Evolutionary conservation across 2,797 vertebrate species (phyloP).

Genomic region (Onychomys torridus): DNA sequence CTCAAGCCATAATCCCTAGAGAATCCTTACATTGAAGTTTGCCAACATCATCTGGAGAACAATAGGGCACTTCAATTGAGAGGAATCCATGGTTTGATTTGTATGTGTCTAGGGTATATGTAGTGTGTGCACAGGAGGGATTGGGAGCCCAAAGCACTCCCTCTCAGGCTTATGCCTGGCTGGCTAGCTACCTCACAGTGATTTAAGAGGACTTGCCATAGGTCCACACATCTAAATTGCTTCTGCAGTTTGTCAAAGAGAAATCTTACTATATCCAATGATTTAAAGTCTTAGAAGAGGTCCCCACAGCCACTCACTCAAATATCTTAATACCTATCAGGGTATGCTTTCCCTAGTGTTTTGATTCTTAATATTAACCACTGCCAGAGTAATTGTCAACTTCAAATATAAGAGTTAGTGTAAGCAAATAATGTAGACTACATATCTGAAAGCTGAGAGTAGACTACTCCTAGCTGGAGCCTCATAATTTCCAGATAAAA

Average conservation of each 20-base stretch:
- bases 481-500: constrained; percentile 10
- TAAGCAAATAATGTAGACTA: neutral
- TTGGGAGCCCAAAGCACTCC: neutral
- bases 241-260: neutral
- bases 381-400: neutral
- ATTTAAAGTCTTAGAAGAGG: neutral
- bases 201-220: neutral
- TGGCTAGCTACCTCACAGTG: neutral
- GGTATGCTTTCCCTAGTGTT: neutral
- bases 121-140: neutral
- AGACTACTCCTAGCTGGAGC: neutral
- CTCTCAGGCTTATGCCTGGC: neutral
- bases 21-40: neutral
- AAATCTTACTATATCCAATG: neutral
- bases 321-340: neutral
- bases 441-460: neutral
- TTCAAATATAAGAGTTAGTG: neutral
- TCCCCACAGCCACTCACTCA: too few species aligned
- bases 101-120: neutral
- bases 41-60: neutral
- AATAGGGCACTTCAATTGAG: neutral
- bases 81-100: neutral
- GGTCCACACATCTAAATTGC: too few species aligned
- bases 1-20: neutral
- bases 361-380: neutral